phyloP scores from a whole-genome alignment of 35 echinoderm and acorn worm genomes.

The Apostichopus japonicus region DNA sequence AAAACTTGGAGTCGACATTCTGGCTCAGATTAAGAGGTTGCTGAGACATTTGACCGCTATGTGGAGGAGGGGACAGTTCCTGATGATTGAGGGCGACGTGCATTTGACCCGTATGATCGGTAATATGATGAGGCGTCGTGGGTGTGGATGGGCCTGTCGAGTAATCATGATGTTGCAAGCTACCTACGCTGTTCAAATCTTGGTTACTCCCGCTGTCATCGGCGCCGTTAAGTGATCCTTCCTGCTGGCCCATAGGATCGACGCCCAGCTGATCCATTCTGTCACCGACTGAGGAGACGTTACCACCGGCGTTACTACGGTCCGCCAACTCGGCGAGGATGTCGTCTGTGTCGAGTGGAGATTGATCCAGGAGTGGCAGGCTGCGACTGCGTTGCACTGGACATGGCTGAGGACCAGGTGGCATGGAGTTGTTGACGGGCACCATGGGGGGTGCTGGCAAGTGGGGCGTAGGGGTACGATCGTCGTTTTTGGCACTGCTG shows the following conservation, averaged over 20 bases:
- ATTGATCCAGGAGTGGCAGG: constrained; percentile 76
- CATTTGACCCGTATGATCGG: constrained; percentile 15
- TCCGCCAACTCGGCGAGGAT: constrained; percentile 78
- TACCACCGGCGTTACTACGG: constrained; percentile 13
- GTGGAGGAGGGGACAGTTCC: constrained; percentile 49
- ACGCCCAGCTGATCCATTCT: constrained; percentile 31
- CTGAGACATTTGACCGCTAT: constrained; percentile 19
- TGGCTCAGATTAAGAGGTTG: constrained; percentile 91
- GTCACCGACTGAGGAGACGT: background rate
- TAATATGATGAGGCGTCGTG: constrained; percentile 43
- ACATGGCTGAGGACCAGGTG: constrained; percentile 62
- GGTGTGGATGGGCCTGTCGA: constrained; percentile 32
- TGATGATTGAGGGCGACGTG: constrained; percentile 24
- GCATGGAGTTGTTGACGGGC: constrained; percentile 71
- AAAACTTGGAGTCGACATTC: constrained; percentile 63
- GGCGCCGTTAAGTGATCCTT: constrained; percentile 34
- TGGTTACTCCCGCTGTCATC: constrained; percentile 48
- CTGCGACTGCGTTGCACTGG: constrained; percentile 89
- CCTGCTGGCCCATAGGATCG: constrained; percentile 32
- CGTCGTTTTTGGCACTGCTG: constrained; percentile 35
- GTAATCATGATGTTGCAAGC: constrained; percentile 37
- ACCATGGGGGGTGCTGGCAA: constrained; percentile 37
- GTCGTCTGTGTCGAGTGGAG: constrained; percentile 73
- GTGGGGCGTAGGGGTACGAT: background rate
- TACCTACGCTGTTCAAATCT: background rate